Evolutionary conservation across 1,140 invertebrate species (phyloP).

Genomic region (Lordiphosa stackelbergi): DNA sequence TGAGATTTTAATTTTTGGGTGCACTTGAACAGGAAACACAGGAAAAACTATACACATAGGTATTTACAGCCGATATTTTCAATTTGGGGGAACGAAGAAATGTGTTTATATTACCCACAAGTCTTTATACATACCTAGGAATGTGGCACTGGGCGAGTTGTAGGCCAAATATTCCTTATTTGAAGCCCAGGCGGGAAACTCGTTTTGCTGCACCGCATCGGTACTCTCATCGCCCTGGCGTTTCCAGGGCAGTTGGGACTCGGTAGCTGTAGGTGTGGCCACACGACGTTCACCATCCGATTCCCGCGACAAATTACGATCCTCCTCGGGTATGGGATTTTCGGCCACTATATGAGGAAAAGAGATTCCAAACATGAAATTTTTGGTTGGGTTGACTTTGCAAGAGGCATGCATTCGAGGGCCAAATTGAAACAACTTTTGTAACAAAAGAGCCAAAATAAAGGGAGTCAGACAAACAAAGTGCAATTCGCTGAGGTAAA

Average conservation of each 20-base stretch:
- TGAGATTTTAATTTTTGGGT: slow-evolving; percentile 16
- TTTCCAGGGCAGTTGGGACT: slow-evolving; percentile 93
- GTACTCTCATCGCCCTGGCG: slow-evolving; percentile 85
- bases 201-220: slow-evolving; percentile 87
- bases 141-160: slow-evolving; percentile 92
- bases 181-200: slow-evolving; percentile 94
- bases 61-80: slow-evolving; percentile 15
- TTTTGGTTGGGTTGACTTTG: neutral
- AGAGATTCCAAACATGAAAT: no score
- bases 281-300: slow-evolving; percentile 80
- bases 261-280: slow-evolving; percentile 89
- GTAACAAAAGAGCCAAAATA: slow-evolving; percentile 21
- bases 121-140: slow-evolving; percentile 83
- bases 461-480: slow-evolving; percentile 41
- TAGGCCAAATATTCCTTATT: slow-evolving; percentile 96
- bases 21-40: slow-evolving; percentile 29
- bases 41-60: slow-evolving; percentile 30
- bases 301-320: slow-evolving; percentile 69
- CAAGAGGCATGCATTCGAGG: slow-evolving; percentile 3
- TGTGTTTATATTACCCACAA: neutral
- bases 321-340: slow-evolving; percentile 72
- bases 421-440: slow-evolving; percentile 20
- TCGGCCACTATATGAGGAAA: slow-evolving; percentile 56
- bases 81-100: slow-evolving; percentile 3
- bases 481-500: slow-evolving; percentile 40